These are phyloP conservation scores for Catharus fuscescens DNA, from an alignment of 2,113 vertebrate genomes.

Conservation along the genomic window DNA sequence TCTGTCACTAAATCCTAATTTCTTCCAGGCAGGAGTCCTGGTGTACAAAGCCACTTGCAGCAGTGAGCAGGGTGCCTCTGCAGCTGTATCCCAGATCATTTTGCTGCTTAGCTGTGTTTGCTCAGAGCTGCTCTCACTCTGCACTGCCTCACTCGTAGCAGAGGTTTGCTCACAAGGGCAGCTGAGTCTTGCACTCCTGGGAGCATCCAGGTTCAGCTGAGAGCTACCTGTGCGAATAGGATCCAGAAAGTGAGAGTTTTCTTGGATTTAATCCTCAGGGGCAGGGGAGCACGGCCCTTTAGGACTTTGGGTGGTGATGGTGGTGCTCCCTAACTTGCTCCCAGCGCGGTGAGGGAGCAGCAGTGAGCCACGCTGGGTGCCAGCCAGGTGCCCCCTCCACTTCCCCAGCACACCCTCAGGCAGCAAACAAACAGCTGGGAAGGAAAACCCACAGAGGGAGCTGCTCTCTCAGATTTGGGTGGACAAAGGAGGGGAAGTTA, in stretches of 20 bases:
- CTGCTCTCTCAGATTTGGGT: constrained; percentile 59
- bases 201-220: neutral
- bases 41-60: neutral
- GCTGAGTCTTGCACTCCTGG: neutral
- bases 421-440: constrained; percentile 39
- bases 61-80: neutral
- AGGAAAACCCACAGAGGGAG: constrained; percentile 53
- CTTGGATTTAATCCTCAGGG: neutral
- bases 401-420: constrained; percentile 13
- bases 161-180: neutral
- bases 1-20: neutral
- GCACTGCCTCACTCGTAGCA: neutral
- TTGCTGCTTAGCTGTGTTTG: neutral
- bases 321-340: neutral
- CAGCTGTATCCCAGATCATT: neutral
- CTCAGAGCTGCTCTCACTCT: neutral
- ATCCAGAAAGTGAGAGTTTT: neutral
- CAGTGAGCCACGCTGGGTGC: neutral
- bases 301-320: neutral
- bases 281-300: neutral
- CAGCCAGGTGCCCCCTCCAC: neutral
- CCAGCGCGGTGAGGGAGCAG: neutral
- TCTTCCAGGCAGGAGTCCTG: neutral
- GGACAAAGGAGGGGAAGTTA: constrained; percentile 24
- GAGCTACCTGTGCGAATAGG: neutral